Conservation (phyloP, 92 coral and sea anemone genomes). For the Pocillopora grandis region DNA sequence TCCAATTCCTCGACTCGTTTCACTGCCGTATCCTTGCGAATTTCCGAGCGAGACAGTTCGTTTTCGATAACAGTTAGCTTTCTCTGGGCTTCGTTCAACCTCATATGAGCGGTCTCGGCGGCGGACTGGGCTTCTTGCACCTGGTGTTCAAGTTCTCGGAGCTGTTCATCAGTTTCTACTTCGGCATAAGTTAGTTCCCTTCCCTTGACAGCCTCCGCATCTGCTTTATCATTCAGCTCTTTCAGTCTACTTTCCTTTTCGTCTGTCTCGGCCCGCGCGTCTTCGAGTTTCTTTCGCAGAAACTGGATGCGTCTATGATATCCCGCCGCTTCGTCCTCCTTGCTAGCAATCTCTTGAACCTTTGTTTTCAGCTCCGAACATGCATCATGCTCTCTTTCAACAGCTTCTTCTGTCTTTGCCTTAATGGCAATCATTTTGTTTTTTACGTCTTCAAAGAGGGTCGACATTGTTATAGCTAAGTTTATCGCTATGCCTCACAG, state of each 20-base stretch:
- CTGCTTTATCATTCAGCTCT: constrained; percentile 31
- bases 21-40: constrained; percentile 43
- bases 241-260: constrained; percentile 10
- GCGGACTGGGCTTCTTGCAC: constrained; percentile 44
- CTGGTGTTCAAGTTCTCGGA: constrained; percentile 36
- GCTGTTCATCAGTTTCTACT: constrained; percentile 62
- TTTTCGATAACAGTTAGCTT: constrained; percentile 58
- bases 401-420: constrained; percentile 72
- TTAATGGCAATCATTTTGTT: constrained; percentile 66
- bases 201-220: constrained; percentile 51
- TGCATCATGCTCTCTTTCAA: constrained; percentile 70
- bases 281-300: constrained; percentile 33
- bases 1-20: constrained; percentile 48
- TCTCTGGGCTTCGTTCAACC: constrained; percentile 56
- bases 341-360: constrained; percentile 26
- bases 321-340: constrained; percentile 57
- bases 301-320: constrained; percentile 43
- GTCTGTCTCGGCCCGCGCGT: constrained; percentile 23
- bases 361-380: constrained; percentile 14
- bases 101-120: constrained; percentile 51
- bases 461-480: constrained; percentile 13
- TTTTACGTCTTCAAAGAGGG: constrained; percentile 27
- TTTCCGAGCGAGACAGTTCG: constrained; percentile 46
- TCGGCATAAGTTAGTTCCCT: constrained; percentile 53
- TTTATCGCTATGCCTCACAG: neutral